These are phyloP conservation scores for Leptodactylus fuscus DNA, from an alignment of 2,113 vertebrate species.

Conservation along the genomic window DNA sequence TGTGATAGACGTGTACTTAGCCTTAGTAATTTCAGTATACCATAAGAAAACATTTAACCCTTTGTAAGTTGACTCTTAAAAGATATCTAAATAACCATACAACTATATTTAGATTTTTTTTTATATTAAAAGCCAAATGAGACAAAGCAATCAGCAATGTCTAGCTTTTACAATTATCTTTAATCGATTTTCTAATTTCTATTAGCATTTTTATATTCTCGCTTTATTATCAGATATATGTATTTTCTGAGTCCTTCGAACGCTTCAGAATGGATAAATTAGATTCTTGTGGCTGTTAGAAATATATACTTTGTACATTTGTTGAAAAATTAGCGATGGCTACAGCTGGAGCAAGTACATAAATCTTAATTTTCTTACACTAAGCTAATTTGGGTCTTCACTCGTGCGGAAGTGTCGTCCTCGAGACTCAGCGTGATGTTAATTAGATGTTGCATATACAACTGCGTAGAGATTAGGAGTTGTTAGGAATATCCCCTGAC, in stretches of 20 bases:
- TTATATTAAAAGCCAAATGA: background rate
- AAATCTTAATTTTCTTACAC: constrained; percentile 10
- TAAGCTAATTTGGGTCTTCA: constrained; percentile 13
- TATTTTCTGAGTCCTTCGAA: background rate
- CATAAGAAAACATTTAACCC: no score
- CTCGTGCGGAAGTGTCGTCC: constrained; percentile 19
- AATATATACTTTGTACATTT: background rate
- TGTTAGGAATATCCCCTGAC: background rate
- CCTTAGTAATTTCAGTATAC: no score
- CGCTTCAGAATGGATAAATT: background rate
- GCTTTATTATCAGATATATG: background rate
- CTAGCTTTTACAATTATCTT: background rate
- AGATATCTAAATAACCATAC: no score
- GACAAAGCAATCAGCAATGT: background rate
- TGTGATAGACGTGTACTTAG: no score
- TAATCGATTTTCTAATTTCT: background rate
- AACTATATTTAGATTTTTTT: background rate
- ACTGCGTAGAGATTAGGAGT: background rate
- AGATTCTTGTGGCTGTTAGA: background rate
- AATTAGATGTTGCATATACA: background rate
- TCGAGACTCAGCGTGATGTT: background rate
- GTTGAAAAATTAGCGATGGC: background rate
- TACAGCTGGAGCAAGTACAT: constrained; percentile 18
- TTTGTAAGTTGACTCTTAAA: no score
- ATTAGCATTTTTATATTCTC: background rate